Base-by-base conservation (phyloP, 1,140 invertebrate genomes). In the Pseudomyrmex concolor region DNA sequence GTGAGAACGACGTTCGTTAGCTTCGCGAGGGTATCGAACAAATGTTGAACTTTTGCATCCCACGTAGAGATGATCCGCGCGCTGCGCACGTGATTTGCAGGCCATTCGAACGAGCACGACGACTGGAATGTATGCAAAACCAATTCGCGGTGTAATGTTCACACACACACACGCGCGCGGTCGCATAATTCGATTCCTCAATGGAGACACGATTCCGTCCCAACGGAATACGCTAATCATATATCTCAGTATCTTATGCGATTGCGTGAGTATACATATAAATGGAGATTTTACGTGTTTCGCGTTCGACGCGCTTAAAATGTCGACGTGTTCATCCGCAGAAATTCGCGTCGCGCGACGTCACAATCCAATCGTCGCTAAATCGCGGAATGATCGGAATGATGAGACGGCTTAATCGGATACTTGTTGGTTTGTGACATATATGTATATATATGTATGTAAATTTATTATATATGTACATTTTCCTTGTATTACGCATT, bases 11-110 rank as follows among this genome's bases (percentile, higher is more conserved):
- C 22, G 50, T 71, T 80, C 22, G 12, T 59, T 78, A 78, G 43
- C 9, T 15, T 48, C 19, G 67, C 10, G n/a, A 48, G 22, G 15
- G 17, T 70, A 59, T 34, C 48, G 19, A 70, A 50, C 34, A 70
- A 70, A 60, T 71, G 48, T 71, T 57, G 43, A 48, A 59, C 48
- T 70, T 59, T 43, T 55, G 66, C 9, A 34, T 43, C 5, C 2
- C 17, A 62, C n/a, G 8, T 34, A 34, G 34, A 34, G 5, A 63
- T 13, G 45, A 66, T 67, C n/a, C 9, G 25, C 51, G 5, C 7
- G 15, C 2, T 34, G 8, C n/a, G 62, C 73, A 25, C n/a, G 1
- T 17, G 19, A n/a, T 22, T 77, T 9, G 10, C 51, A 15, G 34
- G n/a, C 45, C 15, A 62, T 25, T 25, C 19, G 13, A n/a, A 7